Percentiles rank a stretch among this genome's conserved stretches.
Conservation (phyloP, 2,797 vertebrate genomes). For the Steatocranus sp. region DNA sequence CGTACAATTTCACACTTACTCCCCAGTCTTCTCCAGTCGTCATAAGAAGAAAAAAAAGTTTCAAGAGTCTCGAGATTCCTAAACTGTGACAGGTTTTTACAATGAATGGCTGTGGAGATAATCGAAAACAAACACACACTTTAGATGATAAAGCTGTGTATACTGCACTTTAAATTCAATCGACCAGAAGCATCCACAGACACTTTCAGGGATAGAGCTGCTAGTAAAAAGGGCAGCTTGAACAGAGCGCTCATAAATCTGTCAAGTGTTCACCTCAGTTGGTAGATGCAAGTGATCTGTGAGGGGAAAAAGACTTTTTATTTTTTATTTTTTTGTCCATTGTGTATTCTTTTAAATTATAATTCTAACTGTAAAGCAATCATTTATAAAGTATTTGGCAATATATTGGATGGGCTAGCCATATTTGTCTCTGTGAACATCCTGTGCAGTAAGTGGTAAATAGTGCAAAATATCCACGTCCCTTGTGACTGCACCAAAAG, state of each 20-base stretch:
- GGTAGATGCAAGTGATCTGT: neutral
- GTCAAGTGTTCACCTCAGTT: neutral
- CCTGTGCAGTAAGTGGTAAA: neutral
- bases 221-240: neutral
- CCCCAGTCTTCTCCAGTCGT: slow-evolving; percentile 7
- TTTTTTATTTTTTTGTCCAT: neutral
- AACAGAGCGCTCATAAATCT: neutral
- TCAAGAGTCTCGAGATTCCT: neutral
- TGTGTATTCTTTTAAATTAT: neutral
- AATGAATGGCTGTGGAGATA: neutral
- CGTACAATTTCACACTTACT: slow-evolving; percentile 29
- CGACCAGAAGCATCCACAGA: neutral
- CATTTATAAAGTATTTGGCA: neutral
- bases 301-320: neutral
- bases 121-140: slow-evolving; percentile 23
- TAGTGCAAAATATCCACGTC: neutral
- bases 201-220: neutral
- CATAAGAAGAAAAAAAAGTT: neutral
- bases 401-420: neutral
- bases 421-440: neutral
- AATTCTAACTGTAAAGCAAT: neutral
- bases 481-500: neutral
- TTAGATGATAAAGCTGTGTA: neutral
- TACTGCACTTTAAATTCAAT: slow-evolving; percentile 14
- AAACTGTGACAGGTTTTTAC: slow-evolving; percentile 2